A percentile compares a stretch with the other conserved stretches of the same genome.
These are phyloP conservation scores for Montipora capitata DNA, from an alignment of 92 coral and sea anemone species.

Conservation along the genomic window DNA sequence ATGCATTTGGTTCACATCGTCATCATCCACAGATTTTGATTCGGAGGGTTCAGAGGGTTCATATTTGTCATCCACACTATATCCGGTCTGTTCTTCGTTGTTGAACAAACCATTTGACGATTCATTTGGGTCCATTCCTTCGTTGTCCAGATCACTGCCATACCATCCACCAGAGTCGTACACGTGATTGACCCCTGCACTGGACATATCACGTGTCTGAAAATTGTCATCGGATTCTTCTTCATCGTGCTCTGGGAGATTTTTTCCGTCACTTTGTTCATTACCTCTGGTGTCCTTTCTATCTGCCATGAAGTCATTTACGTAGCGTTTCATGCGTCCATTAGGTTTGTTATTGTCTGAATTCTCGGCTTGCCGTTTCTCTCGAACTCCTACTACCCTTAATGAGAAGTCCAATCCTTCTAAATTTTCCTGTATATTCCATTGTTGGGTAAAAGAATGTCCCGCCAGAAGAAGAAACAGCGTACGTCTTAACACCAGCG, in stretches of 20 bases:
- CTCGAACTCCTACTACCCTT: not conserved
- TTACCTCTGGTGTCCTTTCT: conserved; percentile 8
- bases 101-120: no score
- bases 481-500: conserved; percentile 35
- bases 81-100: not conserved
- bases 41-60: no score
- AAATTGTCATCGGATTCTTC: not conserved
- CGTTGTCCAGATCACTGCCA: not conserved
- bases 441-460: conserved; percentile 37
- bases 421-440: conserved; percentile 20
- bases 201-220: not conserved
- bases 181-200: not conserved
- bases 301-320: conserved; percentile 6
- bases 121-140: not conserved
- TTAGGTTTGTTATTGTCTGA: not conserved
- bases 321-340: conserved; percentile 51
- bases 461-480: conserved; percentile 47
- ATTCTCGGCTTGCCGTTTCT: conserved; percentile 20
- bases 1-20: no score
- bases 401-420: conserved; percentile 10
- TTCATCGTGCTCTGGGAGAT: not conserved
- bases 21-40: no score
- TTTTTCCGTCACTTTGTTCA: not conserved
- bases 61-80: no score
- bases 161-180: not conserved